Conservation (phyloP, 2,113 vertebrate genomes). For the Hippolais icterina region DNA sequence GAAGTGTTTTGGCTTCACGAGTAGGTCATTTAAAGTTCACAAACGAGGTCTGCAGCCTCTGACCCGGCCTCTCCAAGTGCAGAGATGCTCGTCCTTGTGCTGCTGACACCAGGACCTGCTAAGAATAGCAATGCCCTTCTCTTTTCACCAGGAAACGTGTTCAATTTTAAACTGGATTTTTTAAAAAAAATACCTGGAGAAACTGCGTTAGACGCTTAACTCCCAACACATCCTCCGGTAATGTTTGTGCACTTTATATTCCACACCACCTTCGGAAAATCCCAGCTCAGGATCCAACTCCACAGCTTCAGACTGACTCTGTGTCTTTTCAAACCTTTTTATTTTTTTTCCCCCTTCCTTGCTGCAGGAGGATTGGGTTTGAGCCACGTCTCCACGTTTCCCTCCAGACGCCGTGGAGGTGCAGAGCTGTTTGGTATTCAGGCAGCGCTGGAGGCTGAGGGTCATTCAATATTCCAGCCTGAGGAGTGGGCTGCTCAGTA, state of each 20-base stretch:
- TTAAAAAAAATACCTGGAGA: neutral
- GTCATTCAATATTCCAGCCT: slow-evolving; percentile 52
- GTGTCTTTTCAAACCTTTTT: neutral
- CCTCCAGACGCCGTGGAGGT: neutral
- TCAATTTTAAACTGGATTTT: neutral
- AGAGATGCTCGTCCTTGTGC: neutral
- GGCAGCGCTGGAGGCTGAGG: neutral
- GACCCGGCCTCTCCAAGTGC: neutral
- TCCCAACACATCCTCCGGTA: neutral
- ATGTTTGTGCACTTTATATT: neutral
- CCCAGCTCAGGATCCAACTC: neutral
- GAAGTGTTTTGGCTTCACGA: neutral
- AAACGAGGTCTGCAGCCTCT: neutral
- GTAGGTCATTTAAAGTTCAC: neutral
- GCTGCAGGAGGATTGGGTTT: neutral
- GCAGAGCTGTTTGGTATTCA: slow-evolving; percentile 50
- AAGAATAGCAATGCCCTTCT: neutral
- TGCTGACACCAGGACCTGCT: neutral
- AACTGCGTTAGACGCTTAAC: neutral
- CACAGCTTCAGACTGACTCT: neutral
- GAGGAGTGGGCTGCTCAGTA: neutral
- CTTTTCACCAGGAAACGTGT: neutral
- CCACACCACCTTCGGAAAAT: neutral
- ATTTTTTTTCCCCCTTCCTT: neutral
- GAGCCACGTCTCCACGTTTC: neutral